phyloP scores from a whole-genome alignment of 2,888 invertebrate genomes.

The Zelleria hepariella region DNA sequence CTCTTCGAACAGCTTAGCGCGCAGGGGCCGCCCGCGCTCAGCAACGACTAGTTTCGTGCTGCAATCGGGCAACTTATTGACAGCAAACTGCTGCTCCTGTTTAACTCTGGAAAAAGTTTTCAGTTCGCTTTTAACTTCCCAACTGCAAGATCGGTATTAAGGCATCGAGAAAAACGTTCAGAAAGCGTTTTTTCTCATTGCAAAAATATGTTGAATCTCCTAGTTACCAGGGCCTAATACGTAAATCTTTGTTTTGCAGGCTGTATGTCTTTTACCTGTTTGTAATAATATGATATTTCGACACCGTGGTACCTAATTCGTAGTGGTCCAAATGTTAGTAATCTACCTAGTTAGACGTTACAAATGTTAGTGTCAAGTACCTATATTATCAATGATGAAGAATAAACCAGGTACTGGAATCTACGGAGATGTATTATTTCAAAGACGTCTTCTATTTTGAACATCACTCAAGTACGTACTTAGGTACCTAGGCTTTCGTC shows the following conservation, averaged over 20 bases:
- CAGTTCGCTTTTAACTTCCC: no score
- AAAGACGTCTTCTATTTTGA: not conserved
- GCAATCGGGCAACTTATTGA: no score
- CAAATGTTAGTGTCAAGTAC: not conserved
- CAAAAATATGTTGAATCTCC: not conserved
- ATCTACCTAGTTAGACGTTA: not conserved
- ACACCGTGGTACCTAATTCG: not conserved
- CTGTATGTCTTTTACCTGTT: not conserved
- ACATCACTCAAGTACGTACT: not conserved
- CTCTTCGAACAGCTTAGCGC: slow-evolving; percentile 53
- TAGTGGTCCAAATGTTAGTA: not conserved
- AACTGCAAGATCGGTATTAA: no score
- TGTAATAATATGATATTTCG: not conserved
- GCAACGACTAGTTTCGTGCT: not conserved
- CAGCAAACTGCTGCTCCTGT: no score
- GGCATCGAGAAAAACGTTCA: no score
- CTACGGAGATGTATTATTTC: not conserved
- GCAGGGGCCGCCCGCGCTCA: slow-evolving; percentile 15
- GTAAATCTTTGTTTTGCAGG: not conserved
- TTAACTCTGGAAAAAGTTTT: no score
- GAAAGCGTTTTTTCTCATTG: no score
- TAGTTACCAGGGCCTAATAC: not conserved
- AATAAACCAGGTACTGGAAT: not conserved
- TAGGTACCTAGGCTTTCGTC: not conserved
- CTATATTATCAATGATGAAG: not conserved